A percentile compares a stretch with the other conserved stretches of the same genome.
Evolutionary conservation across 2,888 invertebrate genomes (phyloP).

Genomic region (Dynastes maya): DNA sequence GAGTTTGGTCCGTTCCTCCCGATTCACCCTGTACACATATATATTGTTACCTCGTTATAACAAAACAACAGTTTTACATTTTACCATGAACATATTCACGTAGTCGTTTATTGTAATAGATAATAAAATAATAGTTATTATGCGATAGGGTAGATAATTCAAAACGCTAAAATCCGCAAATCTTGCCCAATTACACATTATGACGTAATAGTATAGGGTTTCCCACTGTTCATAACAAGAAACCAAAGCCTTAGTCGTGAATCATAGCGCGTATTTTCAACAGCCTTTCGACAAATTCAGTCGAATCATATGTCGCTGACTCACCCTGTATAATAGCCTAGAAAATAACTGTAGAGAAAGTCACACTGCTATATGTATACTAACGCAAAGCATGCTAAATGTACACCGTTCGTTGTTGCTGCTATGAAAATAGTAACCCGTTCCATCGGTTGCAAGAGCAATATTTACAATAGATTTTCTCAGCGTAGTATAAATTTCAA

Average conservation of each 20-base stretch:
- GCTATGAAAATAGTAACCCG: background rate
- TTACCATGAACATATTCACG: too few relatives aligned
- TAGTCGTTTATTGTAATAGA: too few relatives aligned
- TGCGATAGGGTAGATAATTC: too few relatives aligned
- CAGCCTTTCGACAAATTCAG: slow-evolving; percentile 15
- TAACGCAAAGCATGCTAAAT: background rate
- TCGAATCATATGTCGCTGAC: slow-evolving; percentile 39
- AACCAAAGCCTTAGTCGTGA: slow-evolving; percentile 19
- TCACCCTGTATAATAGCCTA: slow-evolving; percentile 46
- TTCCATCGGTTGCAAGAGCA: background rate
- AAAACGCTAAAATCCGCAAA: background rate
- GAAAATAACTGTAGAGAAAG: slow-evolving; percentile 45
- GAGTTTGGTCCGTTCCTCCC: too few relatives aligned
- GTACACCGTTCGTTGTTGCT: slow-evolving; percentile 11
- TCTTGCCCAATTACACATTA: background rate
- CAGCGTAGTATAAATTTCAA: slow-evolving; percentile 6
- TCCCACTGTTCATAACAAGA: background rate
- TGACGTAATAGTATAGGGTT: slow-evolving; percentile 15
- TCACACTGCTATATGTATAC: background rate
- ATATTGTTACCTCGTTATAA: too few relatives aligned
- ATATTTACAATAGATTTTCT: slow-evolving; percentile 21
- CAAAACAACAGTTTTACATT: too few relatives aligned
- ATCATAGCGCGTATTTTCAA: slow-evolving; percentile 38
- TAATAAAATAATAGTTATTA: too few relatives aligned
- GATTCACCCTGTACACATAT: too few relatives aligned